Evolutionary conservation across 2,888 invertebrate species (phyloP), one percentile per base, ranked within the genome.

Genomic region (Venusia cambrica): DNA sequence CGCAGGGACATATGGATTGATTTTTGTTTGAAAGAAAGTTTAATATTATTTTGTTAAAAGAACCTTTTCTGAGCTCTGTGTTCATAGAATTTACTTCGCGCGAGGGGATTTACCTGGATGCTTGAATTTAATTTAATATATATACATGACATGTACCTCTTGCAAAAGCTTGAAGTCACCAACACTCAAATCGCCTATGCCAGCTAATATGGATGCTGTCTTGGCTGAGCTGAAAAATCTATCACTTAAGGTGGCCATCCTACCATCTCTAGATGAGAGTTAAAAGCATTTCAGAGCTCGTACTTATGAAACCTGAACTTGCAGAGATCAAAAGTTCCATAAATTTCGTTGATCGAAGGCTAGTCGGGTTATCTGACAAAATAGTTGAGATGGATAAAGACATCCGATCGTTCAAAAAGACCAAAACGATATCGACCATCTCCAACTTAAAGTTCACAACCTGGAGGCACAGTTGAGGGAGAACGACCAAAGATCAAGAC

Each of bases 401-500:
- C 6, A 27, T 27, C 6, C 10, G 17, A 2, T 9, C 26, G 1
- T 17, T 27, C 3, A 9, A 17, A 3, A 27, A 27, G 6, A 17
- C 26, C 11, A 27, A 27, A 5, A 27, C 1, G 26, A 27, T 4
- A 11, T 27, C 1, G 26, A 27, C 2, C 11, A n/a, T 6, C 17
- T 27, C 1, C 17, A 27, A 4, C 11, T 11, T 1, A 9, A 17
- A 2, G 11, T 27, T 2, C 2, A 17, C 2, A 27, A 10, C 0
- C 10, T 27, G 5, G 26, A 27, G 11, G n/a, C 11, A 1, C 17
- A 16, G 4, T 6, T 5, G 2, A 9, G 10, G 2, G 26, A 27
- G 11, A 27, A 11, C n/a, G 26, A 27, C 3, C 26, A 27, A 11
- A 27, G 17, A 27, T 27, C 17, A 10, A 16, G 26, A 2, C 26